These are phyloP conservation scores for Eupithecia inturbata DNA, from an alignment of 2,888 invertebrate genomes.

Conservation along the genomic window DNA sequence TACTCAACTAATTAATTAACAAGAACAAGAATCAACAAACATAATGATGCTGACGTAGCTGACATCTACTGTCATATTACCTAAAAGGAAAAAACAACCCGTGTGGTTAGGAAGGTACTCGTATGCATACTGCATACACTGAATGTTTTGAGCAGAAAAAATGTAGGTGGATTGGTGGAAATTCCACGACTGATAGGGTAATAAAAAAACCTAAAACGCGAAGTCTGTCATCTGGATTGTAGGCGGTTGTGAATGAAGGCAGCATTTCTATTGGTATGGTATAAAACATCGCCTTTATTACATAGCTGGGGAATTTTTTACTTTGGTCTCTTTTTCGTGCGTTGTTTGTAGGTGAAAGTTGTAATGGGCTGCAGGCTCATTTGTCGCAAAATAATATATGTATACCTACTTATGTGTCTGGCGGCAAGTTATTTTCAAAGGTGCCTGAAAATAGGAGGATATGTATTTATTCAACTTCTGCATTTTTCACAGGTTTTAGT, in stretches of 20 bases:
- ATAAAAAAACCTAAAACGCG: constrained; percentile 53
- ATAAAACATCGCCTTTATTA: not conserved
- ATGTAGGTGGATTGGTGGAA: constrained; percentile 50
- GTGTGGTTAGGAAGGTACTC: not conserved
- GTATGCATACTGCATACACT: not conserved
- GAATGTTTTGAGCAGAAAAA: constrained; percentile 53
- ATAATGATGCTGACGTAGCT: not conserved
- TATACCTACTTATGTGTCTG: not conserved
- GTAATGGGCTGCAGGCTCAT: not conserved
- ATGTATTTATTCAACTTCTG: not conserved
- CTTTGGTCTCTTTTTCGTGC: not conserved
- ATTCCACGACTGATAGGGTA: constrained; percentile 44
- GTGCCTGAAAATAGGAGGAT: not conserved
- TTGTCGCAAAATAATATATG: not conserved
- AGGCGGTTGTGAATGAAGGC: constrained; percentile 34
- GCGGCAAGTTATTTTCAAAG: not conserved
- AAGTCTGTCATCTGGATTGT: constrained; percentile 45
- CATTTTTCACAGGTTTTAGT: not conserved
- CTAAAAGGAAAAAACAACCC: not conserved
- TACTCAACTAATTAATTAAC: constrained; percentile 23
- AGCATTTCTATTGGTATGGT: constrained; percentile 9
- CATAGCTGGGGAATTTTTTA: not conserved
- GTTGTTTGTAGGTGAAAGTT: not conserved
- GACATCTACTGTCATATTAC: not conserved
- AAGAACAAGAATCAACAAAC: constrained; percentile 15